A percentile compares a stretch with the other conserved stretches of the same genome.
phyloP scores from a whole-genome alignment of 2,797 vertebrate genomes.

The Crenichthys baileyi region DNA sequence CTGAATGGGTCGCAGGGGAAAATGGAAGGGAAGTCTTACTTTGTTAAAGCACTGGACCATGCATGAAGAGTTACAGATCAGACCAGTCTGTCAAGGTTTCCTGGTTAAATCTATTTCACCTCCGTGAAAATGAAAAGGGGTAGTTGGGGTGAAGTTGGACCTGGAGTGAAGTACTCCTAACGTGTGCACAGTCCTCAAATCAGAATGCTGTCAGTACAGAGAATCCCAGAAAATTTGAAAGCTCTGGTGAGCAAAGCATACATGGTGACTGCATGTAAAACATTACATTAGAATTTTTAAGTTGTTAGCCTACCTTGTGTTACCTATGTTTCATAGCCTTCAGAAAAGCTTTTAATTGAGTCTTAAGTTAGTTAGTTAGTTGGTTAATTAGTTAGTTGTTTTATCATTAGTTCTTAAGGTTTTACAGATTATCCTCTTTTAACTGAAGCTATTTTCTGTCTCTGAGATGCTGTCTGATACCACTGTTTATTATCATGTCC shows the following conservation, averaged over 20 bases:
- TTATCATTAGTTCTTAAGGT: too few relatives aligned
- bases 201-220: too few relatives aligned
- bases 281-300: neutral
- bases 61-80: neutral
- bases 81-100: neutral
- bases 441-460: too few relatives aligned
- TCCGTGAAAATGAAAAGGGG: neutral
- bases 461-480: too few relatives aligned
- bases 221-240: too few relatives aligned
- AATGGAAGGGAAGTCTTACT: neutral
- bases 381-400: too few relatives aligned
- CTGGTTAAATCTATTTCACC: neutral
- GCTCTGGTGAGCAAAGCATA: too few relatives aligned
- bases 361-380: neutral
- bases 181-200: neutral
- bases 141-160: too few relatives aligned
- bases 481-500: too few relatives aligned
- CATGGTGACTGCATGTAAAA: neutral
- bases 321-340: neutral
- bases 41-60: neutral
- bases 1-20: slow-evolving; percentile 49
- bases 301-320: too few relatives aligned
- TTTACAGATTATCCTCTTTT: too few relatives aligned
- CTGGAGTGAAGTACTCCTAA: too few relatives aligned
- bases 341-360: neutral